phyloP scores from a whole-genome alignment of 2,797 vertebrate genomes.

The Poecilia picta region DNA sequence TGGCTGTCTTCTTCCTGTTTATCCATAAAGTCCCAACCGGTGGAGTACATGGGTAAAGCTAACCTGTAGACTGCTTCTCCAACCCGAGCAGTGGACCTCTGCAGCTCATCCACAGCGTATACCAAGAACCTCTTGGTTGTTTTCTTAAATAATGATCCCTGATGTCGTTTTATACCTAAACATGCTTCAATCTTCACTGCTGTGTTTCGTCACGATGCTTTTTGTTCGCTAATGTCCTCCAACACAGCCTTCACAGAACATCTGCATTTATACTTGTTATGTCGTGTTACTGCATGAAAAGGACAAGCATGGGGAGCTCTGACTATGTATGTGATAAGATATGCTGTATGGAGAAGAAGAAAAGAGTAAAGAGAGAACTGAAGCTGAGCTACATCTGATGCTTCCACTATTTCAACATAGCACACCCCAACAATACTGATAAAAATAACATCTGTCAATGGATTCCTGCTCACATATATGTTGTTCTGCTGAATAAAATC shows the following conservation, averaged over 20 bases:
- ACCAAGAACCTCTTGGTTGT: not conserved
- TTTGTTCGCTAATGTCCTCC: not conserved
- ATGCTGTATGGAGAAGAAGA: too few species aligned
- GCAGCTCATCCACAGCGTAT: not conserved
- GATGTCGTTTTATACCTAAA: not conserved
- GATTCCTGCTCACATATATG: not conserved
- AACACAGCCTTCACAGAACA: not conserved
- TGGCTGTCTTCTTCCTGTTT: not conserved
- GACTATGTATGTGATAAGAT: too few species aligned
- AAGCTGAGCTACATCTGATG: too few species aligned
- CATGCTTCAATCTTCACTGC: not conserved
- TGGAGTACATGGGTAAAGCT: not conserved
- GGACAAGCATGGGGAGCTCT: too few species aligned
- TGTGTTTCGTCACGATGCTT: not conserved
- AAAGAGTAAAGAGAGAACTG: too few species aligned
- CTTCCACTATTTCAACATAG: too few species aligned
- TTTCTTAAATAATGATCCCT: not conserved
- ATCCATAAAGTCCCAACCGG: not conserved
- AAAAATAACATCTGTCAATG: not conserved
- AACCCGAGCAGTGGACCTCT: not conserved
- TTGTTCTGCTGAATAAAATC: not conserved
- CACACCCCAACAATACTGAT: not conserved
- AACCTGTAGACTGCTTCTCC: not conserved
- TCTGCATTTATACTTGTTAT: not conserved
- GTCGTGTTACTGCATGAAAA: too few species aligned